Percentiles rank a stretch among this genome's conserved stretches.
Conservation (phyloP, 2,888 invertebrate genomes). For the Nowickia ferox region DNA sequence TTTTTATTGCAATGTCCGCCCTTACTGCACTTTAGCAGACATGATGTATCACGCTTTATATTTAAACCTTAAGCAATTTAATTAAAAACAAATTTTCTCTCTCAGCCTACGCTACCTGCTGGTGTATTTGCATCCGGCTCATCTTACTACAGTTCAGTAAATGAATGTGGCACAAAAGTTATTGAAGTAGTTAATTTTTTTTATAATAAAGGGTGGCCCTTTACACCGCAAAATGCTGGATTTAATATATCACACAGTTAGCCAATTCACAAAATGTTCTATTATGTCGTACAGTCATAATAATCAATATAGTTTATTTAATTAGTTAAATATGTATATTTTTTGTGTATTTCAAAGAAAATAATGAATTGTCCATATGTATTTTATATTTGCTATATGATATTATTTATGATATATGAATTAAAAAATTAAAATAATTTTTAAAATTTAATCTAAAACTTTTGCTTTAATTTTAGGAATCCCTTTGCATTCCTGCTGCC, state of each 20-base stretch:
- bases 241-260: too few relatives aligned
- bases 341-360: neutral
- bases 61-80: conserved; percentile 71
- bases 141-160: conserved; percentile 46
- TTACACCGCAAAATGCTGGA: too few relatives aligned
- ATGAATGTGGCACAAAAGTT: conserved; percentile 58
- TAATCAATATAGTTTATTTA: too few relatives aligned
- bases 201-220: neutral
- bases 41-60: conserved; percentile 59
- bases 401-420: too few relatives aligned
- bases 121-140: conserved; percentile 50
- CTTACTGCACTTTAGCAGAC: conserved; percentile 28
- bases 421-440: too few relatives aligned
- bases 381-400: too few relatives aligned
- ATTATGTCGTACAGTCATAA: too few relatives aligned
- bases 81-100: conserved; percentile 70
- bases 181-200: conserved; percentile 64
- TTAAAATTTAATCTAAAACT: too few relatives aligned
- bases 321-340: too few relatives aligned
- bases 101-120: conserved; percentile 24
- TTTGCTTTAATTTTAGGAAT: too few relatives aligned
- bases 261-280: too few relatives aligned
- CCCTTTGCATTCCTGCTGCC: neutral
- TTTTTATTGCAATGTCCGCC: conserved; percentile 44
- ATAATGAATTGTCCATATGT: too few relatives aligned